A percentile compares a stretch with the other conserved stretches of the same genome.
phyloP scores from a whole-genome alignment of 1,140 invertebrate genomes.

The Drosophila sproati region DNA sequence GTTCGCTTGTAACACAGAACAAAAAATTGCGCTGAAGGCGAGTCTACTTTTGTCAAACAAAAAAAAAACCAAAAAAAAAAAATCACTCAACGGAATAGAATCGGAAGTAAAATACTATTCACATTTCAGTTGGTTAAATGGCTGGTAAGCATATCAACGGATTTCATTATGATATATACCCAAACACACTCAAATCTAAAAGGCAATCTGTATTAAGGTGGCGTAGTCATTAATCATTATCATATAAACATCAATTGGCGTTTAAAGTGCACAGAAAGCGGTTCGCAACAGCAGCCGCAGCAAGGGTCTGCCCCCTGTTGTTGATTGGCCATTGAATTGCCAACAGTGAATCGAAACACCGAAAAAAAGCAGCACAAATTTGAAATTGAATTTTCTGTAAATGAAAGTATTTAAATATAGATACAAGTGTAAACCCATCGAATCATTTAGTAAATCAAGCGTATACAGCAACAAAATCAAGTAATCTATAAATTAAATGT shows the following conservation, averaged over 20 bases:
- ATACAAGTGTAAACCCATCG: background rate
- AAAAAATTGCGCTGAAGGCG: conserved; percentile 50
- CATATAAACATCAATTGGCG: conserved; percentile 77
- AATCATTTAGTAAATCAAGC: conserved; percentile 36
- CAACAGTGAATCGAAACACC: conserved; percentile 17
- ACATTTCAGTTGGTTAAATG: conserved; percentile 9
- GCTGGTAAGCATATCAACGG: conserved; percentile 4
- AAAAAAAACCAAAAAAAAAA: too few species aligned
- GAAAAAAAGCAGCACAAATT: conserved; percentile 38
- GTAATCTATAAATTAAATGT: too few species aligned
- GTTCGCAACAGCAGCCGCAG: conserved; percentile 1
- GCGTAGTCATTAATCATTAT: conserved; percentile 75
- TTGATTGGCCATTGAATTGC: conserved; percentile 66
- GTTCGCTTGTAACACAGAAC: conserved; percentile 10
- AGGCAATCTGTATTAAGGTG: conserved; percentile 66
- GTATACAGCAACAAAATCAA: too few species aligned
- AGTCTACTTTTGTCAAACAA: conserved; percentile 47
- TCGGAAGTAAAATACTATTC: background rate
- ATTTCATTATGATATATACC: conserved; percentile 7
- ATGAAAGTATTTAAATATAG: conserved; percentile 41
- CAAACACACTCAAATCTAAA: conserved; percentile 21
- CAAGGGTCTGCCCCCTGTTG: conserved; percentile 36
- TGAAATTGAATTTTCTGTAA: conserved; percentile 65
- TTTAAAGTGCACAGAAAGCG: conserved; percentile 53
- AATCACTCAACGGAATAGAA: too few species aligned